phyloP scores from a whole-genome alignment of 1,140 invertebrate genomes.

The Pogonomyrmex californicus region DNA sequence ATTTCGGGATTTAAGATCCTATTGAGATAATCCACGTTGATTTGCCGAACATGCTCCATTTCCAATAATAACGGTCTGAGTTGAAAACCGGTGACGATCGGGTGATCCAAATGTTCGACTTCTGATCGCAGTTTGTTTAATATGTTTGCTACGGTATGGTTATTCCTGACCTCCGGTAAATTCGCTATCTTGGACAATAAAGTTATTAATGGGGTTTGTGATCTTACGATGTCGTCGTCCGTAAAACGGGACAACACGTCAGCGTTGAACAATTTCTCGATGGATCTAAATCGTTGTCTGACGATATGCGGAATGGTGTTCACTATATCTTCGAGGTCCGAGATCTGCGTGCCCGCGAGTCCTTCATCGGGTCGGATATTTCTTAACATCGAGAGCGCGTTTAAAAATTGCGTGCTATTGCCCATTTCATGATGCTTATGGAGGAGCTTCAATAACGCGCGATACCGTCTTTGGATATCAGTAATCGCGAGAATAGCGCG shows the following conservation, averaged over 20 bases:
- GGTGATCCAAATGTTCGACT: neutral
- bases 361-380: neutral
- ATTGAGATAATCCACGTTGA: slow-evolving; percentile 47
- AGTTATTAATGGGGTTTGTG: neutral
- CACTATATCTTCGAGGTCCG: slow-evolving; percentile 16
- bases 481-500: neutral
- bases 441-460: slow-evolving; percentile 1
- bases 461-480: neutral
- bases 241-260: slow-evolving; percentile 6
- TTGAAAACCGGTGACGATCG: slow-evolving; percentile 32
- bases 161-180: neutral
- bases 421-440: neutral
- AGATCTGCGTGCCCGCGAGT: neutral
- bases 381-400: slow-evolving; percentile 6
- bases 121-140: neutral
- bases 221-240: neutral
- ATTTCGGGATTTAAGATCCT: slow-evolving; percentile 29
- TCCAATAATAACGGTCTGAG: slow-evolving; percentile 29
- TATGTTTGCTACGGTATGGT: neutral
- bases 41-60: slow-evolving; percentile 21
- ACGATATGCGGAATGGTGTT: slow-evolving; percentile 15
- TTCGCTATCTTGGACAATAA: slow-evolving; percentile 13
- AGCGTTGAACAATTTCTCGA: slow-evolving; percentile 16
- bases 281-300: neutral
- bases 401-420: slow-evolving; percentile 5